Conservation (phyloP, 92 coral and sea anemone species). For the Palythoa heliodiscus region DNA sequence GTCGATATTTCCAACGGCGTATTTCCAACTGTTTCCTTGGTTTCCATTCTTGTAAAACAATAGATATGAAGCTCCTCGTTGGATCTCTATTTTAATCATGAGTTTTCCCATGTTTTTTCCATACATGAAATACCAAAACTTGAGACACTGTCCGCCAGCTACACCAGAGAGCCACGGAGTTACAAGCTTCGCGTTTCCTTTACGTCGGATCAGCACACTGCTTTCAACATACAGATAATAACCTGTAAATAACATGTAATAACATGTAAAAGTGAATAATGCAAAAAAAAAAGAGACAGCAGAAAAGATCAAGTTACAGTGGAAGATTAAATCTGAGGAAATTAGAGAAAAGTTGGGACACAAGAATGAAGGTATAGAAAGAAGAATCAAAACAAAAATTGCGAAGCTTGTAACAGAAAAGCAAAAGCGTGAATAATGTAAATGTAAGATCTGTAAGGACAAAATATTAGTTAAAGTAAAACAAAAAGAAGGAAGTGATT, state of each 20-base stretch:
- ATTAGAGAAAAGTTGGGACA: no score
- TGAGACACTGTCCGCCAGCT: conserved; percentile 76
- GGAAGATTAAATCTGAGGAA: no score
- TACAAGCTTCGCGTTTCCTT: conserved; percentile 63
- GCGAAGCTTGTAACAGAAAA: no score
- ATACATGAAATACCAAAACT: conserved; percentile 82
- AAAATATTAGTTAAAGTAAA: neutral
- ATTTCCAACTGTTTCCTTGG: conserved; percentile 79
- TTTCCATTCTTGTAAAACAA: conserved; percentile 73
- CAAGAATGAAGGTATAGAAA: no score
- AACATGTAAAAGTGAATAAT: neutral
- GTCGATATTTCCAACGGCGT: conserved; percentile 69
- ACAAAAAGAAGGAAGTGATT: neutral
- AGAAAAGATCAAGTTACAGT: neutral
- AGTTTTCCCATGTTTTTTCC: conserved; percentile 76
- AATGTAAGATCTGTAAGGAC: neutral
- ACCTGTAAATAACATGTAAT: conserved; percentile 66
- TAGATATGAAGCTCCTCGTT: conserved; percentile 27
- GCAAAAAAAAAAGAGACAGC: neutral
- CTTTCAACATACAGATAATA: conserved; percentile 84
- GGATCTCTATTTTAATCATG: conserved; percentile 48
- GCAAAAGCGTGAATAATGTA: no score
- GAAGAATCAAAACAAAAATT: no score
- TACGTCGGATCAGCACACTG: conserved; percentile 31
- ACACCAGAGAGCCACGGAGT: conserved; percentile 55